Conservation (phyloP, 1,140 invertebrate species). For the Pteromalus puparum region DNA sequence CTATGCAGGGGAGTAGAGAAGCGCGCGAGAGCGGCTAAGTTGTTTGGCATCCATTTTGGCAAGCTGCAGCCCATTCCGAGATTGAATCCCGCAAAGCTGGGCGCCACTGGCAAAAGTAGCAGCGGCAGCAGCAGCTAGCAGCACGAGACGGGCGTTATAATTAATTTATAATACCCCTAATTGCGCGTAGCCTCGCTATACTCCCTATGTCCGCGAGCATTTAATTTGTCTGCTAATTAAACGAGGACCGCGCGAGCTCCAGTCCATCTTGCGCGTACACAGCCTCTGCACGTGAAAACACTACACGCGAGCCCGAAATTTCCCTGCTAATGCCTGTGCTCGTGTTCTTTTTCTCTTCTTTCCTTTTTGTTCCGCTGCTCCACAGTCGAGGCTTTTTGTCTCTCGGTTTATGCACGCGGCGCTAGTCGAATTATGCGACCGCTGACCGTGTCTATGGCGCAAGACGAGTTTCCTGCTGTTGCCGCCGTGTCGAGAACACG, state of each 20-base stretch:
- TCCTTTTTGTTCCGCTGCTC: no score
- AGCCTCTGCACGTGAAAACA: neutral
- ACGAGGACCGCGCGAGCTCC: slow-evolving; percentile 45
- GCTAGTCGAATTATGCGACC: neutral
- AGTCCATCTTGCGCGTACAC: neutral
- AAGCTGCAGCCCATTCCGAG: slow-evolving; percentile 59
- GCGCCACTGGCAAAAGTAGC: slow-evolving; percentile 14
- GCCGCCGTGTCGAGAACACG: neutral
- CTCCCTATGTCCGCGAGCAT: slow-evolving; percentile 49
- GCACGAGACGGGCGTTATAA: slow-evolving; percentile 59
- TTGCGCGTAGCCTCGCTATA: slow-evolving; percentile 53
- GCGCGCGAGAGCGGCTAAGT: slow-evolving; percentile 47
- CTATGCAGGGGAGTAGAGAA: neutral
- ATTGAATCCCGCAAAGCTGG: slow-evolving; percentile 67
- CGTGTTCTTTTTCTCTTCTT: neutral
- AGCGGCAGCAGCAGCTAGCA: neutral
- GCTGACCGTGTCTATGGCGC: neutral
- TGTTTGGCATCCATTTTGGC: slow-evolving; percentile 64
- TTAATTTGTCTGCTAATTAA: slow-evolving; percentile 71
- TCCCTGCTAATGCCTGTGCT: neutral
- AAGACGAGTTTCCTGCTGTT: neutral
- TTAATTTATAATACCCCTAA: slow-evolving; percentile 72
- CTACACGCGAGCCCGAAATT: neutral
- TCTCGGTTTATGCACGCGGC: neutral
- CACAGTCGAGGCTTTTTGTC: neutral